A percentile compares a stretch with the other conserved stretches of the same genome.
phyloP scores from a whole-genome alignment of 2,888 invertebrate species.

The Drosophila putrida region DNA sequence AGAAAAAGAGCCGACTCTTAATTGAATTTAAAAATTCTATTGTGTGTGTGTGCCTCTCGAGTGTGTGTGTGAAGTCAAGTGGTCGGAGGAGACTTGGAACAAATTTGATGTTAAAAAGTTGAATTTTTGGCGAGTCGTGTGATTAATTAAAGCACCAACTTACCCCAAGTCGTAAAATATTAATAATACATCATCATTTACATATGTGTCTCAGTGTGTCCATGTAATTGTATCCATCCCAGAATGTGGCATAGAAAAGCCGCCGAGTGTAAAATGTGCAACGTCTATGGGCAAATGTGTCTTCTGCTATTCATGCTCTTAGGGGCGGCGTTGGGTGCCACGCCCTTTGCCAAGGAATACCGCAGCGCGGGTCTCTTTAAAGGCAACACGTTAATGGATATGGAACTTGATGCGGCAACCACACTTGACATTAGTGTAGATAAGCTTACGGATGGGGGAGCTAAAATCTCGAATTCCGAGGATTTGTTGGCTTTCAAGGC shows the following conservation, averaged over 20 bases:
- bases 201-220: conserved; percentile 35
- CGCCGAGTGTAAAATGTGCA: conserved; percentile 57
- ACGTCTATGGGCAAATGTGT: conserved; percentile 32
- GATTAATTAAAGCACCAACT: conserved; percentile 75
- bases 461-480: conserved; percentile 25
- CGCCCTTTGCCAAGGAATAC: conserved; percentile 75
- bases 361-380: conserved; percentile 75
- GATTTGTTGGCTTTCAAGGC: conserved; percentile 56
- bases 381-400: conserved; percentile 79
- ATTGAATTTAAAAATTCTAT: conserved; percentile 56
- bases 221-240: conserved; percentile 29
- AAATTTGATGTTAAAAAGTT: conserved; percentile 58
- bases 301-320: conserved; percentile 46
- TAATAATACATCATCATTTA: conserved; percentile 21
- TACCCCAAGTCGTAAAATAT: conserved; percentile 36
- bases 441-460: conserved; percentile 45
- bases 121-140: conserved; percentile 54
- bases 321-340: conserved; percentile 58
- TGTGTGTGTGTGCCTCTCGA: conserved; percentile 16
- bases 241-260: conserved; percentile 57
- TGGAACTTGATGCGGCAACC: conserved; percentile 68
- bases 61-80: conserved; percentile 49
- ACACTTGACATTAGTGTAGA: conserved; percentile 66
- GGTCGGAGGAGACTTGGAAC: conserved; percentile 54
- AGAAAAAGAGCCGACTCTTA: conserved; percentile 41